These are phyloP conservation scores for Sphaeramia orbicularis DNA, from an alignment of 2,797 vertebrate species.

Conservation along the genomic window DNA sequence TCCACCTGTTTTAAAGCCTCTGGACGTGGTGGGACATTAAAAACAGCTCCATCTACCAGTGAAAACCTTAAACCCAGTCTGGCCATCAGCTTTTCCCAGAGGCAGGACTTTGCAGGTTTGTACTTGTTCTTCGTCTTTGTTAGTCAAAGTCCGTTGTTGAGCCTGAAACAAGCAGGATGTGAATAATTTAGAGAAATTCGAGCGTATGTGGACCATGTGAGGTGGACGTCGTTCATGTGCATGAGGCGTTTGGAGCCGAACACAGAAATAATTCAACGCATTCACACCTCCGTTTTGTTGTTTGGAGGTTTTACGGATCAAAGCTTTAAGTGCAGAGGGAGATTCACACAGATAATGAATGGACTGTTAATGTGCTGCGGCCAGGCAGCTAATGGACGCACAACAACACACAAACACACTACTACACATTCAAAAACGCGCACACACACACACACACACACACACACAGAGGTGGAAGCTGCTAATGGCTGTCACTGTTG, in stretches of 20 bases:
- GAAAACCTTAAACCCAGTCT: constrained; percentile 4
- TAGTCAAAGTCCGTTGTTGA: constrained; percentile 25
- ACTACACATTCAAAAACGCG: no score
- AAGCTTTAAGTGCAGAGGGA: constrained; percentile 68
- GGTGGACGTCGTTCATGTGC: neutral
- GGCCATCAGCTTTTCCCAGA: constrained; percentile 2
- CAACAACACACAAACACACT: constrained; percentile 35
- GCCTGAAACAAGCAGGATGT: constrained; percentile 28
- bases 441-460: constrained; percentile 12
- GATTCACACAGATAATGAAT: constrained; percentile 87
- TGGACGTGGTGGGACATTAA: neutral
- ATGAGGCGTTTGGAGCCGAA: constrained; percentile 30
- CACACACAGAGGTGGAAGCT: constrained; percentile 40
- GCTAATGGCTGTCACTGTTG: constrained; percentile 97
- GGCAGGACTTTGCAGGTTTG: constrained; percentile 13
- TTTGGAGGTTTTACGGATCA: constrained; percentile 66
- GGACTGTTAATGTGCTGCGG: constrained; percentile 96
- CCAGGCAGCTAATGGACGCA: constrained; percentile 93
- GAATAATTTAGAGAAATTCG: constrained; percentile 46
- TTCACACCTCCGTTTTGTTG: constrained; percentile 60
- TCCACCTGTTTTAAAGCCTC: no score
- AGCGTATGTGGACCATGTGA: constrained; percentile 23
- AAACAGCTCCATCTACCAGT: neutral
- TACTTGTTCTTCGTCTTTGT: neutral
- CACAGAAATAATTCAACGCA: constrained; percentile 55